Evolutionary conservation across 2,113 vertebrate species (phyloP).

Genomic region (Muntiacus muntjak): DNA sequence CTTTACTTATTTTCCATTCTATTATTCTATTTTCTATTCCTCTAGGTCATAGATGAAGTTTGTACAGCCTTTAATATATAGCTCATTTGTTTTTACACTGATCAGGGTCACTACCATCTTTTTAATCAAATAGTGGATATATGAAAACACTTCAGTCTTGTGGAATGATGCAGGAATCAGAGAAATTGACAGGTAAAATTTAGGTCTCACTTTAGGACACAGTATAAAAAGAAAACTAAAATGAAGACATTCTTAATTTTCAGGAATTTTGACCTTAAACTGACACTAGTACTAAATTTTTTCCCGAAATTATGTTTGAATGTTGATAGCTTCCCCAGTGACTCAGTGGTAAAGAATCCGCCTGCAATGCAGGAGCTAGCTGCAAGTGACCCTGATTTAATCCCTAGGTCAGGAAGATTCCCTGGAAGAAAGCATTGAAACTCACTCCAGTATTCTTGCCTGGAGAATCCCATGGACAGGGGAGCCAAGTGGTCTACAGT

Average conservation of each 20-base stretch:
- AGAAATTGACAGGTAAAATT: neutral
- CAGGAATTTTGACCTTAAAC: neutral
- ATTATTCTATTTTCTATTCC: neutral
- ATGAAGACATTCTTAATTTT: neutral
- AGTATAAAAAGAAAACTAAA: neutral
- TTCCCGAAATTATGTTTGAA: neutral
- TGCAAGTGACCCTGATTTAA: neutral
- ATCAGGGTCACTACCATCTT: neutral
- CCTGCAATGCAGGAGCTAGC: neutral
- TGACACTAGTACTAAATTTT: neutral
- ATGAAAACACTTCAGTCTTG: neutral
- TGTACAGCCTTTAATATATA: neutral
- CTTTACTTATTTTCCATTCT: neutral
- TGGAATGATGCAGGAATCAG: neutral
- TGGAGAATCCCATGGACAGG: neutral
- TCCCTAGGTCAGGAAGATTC: neutral
- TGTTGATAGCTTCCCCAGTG: neutral
- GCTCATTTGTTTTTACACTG: neutral
- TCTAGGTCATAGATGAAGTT: neutral
- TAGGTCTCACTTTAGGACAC: neutral
- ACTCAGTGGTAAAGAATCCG: neutral
- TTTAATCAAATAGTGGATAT: neutral
- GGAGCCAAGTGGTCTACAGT: neutral
- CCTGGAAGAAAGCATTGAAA: neutral
- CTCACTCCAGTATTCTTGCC: neutral